Conservation (phyloP, 1,140 invertebrate species). For the Cyclina sinensis region DNA sequence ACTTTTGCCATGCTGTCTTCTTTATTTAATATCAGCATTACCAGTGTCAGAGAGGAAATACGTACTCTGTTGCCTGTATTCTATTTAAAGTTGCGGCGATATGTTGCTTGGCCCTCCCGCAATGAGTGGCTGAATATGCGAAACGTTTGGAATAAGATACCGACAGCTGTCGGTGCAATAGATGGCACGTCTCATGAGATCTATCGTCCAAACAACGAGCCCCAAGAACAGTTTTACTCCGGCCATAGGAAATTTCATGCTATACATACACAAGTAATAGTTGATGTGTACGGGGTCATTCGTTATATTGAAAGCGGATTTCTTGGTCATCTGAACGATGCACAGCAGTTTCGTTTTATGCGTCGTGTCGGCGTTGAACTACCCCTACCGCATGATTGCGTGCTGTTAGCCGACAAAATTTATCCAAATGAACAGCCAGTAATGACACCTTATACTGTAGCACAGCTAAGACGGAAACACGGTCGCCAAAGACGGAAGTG, state of each 20-base stretch:
- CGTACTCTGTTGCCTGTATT: not conserved
- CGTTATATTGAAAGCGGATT: not conserved
- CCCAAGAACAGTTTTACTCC: not conserved
- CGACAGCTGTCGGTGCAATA: conserved; percentile 7
- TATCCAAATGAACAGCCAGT: not conserved
- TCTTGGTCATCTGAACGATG: not conserved
- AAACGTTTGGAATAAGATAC: not conserved
- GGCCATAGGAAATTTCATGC: not conserved
- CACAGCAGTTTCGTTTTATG: not conserved
- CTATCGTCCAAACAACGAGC: not conserved
- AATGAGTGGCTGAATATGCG: not conserved
- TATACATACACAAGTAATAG: conserved; percentile 1
- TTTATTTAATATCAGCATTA: not conserved
- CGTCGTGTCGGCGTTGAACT: not conserved
- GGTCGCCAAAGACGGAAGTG: too few relatives aligned
- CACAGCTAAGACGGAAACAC: not conserved
- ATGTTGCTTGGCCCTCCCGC: not conserved
- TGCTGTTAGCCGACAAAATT: not conserved
- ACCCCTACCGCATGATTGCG: not conserved
- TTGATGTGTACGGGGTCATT: not conserved
- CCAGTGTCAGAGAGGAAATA: not conserved
- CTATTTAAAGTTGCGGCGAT: not conserved
- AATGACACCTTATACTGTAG: not conserved
- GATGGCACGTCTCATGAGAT: not conserved
- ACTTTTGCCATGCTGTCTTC: not conserved